Base-by-base conservation (phyloP, 2,797 vertebrate genomes). In the Crax fasciolata region DNA sequence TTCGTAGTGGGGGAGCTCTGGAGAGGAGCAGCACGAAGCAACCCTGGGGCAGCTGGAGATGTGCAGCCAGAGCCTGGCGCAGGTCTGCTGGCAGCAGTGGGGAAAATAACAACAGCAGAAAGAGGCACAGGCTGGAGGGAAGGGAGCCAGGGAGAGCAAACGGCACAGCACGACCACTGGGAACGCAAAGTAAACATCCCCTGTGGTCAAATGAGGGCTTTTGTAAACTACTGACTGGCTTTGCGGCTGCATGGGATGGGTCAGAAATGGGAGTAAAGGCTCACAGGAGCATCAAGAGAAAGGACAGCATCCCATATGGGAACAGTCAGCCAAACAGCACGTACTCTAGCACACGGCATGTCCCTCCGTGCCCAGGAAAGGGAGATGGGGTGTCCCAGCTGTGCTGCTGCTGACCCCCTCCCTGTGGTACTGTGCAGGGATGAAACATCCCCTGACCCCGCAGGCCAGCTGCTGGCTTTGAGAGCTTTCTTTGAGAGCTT, bases 61-160 rank as follows among this genome's bases (percentile, higher is more conserved):
- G 32, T 4, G 9, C 38, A 54, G 66, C 28, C 6, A 9, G 19
- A 4, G 84, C 79, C 67, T 90, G 51, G 51, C 28, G 7, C 1
- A 1, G 10, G 21, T 8, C 0, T 58, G 30, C 67, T 77, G 28
- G 49, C 49, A 43, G 25, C 63, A 24, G 19, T 30, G 43, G 48
- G 48, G 46, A 62, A 92, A 58, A 44, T 38, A 70, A 54, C 54
- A 61, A 67, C 30, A 55, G 51, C 68, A 62, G 74, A 44, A 81
- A 75, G 70, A 80, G n/a, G 35, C n/a, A 66, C 38, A 81, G 85
- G 70, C 54, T 89, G 68, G 44, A 89, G 65, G 54, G 86, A 85
- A 77, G 79, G 63, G 66, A 72, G 58, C 32, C 52, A 68, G 79
- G 68, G 76, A 80, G 86, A 71, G 32, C 52, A 78, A 92, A 95